phyloP scores from a whole-genome alignment of 2,888 invertebrate species.

The Lepidochrysops patricia region DNA sequence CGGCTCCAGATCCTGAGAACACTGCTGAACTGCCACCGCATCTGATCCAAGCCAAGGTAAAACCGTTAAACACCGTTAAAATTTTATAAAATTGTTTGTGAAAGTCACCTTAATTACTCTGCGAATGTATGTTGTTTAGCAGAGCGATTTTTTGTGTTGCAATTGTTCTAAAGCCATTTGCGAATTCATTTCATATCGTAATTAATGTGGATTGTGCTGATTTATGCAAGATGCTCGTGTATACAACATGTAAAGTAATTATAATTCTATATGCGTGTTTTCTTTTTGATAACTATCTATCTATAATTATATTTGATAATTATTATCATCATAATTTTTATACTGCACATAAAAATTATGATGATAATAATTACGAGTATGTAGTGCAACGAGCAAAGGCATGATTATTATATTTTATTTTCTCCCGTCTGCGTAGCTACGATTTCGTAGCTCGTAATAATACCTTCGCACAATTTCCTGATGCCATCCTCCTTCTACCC shows the following conservation, averaged over 20 bases:
- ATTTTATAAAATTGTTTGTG: conserved; percentile 5
- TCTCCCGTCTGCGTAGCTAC: too few species aligned
- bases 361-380: too few species aligned
- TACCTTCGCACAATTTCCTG: too few species aligned
- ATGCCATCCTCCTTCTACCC: too few species aligned
- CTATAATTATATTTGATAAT: too few species aligned
- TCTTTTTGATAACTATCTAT: too few species aligned
- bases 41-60: conserved; percentile 62
- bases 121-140: conserved; percentile 20
- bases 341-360: too few species aligned
- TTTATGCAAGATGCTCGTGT: not conserved
- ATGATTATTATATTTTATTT: too few species aligned
- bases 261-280: too few species aligned
- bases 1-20: conserved; percentile 24
- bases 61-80: not conserved
- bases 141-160: conserved; percentile 19
- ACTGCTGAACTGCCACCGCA: conserved; percentile 61
- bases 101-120: conserved; percentile 4
- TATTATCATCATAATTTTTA: too few species aligned
- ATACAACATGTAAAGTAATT: not conserved
- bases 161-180: conserved; percentile 9
- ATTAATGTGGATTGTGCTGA: not conserved
- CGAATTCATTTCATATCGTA: not conserved
- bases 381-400: too few species aligned
- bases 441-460: too few species aligned